Evolutionary conservation across 2,888 invertebrate species (phyloP), one percentile per base, ranked within the genome.

Genomic region (Eilema sororculum): DNA sequence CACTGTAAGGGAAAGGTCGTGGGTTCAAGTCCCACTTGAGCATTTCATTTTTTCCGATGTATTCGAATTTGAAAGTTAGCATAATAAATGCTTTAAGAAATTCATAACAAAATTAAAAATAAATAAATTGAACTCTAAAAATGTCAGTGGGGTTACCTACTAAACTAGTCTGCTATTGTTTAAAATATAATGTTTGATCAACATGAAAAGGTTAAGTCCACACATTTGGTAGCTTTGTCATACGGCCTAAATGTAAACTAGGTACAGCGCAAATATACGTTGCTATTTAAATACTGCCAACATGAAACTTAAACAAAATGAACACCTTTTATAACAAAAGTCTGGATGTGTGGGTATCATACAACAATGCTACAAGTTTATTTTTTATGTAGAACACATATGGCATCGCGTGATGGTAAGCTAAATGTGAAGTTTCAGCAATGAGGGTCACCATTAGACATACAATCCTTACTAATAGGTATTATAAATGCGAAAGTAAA

Each of bases 141-240:
- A 46, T 46, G 6, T 46, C 1, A n/a, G 52, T 16, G 6, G 20
- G 1, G 16, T 8, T 8, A 46, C 20, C 20, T 20, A n/a, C 52
- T 9, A 0, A 52, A 20, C 52, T 52, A 52, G 52, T n/a, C 52
- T 20, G 46, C 46, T 46, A 16, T 16, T 4, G 6, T 20, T 20
- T 0, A 46, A 52, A 52, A 52, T 52, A n/a, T n/a, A 5, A 52
- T n/a, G 2, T 52, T 52, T n/a, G 2, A n/a, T 52, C 52, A 52
- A 52, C 52, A 52, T n/a, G 5, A 46, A 46, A 46, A 46, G 46
- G 46, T 46, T 46, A 46, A 6, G 20, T 46, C 46, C 20, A 52
- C n/a, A 52, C n/a, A n/a, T 52, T 52, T 52, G n/a, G 52, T 52
- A 52, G 41, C n/a, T n/a, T n/a, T 52, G 52, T 52, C 52, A 52